These are phyloP conservation scores for Morus bassanus DNA, from an alignment of 2,797 vertebrate species.

Conservation along the genomic window DNA sequence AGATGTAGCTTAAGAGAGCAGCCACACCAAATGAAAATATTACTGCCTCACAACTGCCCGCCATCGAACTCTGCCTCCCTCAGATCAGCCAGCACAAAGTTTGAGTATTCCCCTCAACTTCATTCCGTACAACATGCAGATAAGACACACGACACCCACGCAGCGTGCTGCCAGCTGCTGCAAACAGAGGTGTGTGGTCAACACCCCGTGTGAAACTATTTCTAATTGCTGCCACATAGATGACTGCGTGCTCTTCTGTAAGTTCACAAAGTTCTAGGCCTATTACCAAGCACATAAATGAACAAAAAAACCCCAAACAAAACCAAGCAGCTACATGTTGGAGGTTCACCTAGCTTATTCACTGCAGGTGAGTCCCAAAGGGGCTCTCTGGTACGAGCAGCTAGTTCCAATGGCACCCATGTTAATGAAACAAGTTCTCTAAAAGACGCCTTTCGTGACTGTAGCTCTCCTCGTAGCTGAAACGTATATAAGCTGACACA, in stretches of 20 bases:
- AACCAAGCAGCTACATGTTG: neutral
- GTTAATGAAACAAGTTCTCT: neutral
- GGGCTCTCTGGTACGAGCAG: neutral
- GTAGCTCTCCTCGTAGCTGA: neutral
- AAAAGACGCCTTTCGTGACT: neutral
- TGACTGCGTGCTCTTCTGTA: neutral
- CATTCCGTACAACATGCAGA: fast-evolving
- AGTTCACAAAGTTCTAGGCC: neutral
- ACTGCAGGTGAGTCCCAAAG: neutral
- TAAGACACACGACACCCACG: neutral
- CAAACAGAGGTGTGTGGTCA: neutral
- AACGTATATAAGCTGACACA: neutral
- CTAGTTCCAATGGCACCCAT: neutral
- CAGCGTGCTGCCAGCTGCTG: neutral
- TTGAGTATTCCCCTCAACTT: neutral
- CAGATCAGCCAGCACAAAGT: neutral
- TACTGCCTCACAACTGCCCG: too few species aligned
- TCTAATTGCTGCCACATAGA: neutral
- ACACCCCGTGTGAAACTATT: neutral
- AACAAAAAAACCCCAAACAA: neutral
- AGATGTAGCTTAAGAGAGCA: too few species aligned
- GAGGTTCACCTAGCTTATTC: neutral
- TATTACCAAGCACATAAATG: neutral
- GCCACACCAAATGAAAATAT: too few species aligned
- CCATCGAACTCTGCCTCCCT: too few species aligned